Conservation (phyloP, 2,888 invertebrate genomes). For the Diabrotica balteata region DNA sequence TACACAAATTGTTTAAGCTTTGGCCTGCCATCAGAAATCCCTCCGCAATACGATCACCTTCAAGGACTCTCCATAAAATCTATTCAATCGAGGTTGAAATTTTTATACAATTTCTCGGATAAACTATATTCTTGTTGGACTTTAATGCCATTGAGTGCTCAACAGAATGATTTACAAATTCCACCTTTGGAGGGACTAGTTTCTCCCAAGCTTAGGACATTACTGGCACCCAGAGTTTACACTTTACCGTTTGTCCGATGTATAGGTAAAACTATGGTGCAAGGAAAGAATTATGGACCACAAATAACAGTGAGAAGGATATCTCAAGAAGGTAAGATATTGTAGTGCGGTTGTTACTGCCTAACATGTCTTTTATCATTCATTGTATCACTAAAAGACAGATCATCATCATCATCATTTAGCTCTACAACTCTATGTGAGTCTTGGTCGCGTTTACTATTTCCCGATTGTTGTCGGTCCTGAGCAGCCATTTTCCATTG, state of each 20-base stretch:
- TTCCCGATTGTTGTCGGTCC: too few relatives aligned
- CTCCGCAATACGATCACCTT: constrained; percentile 66
- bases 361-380: too few relatives aligned
- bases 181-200: constrained; percentile 59
- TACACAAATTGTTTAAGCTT: constrained; percentile 57
- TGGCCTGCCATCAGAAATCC: constrained; percentile 64
- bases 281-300: constrained; percentile 71
- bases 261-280: constrained; percentile 72
- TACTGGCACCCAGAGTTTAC: constrained; percentile 68
- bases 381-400: too few relatives aligned
- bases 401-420: too few relatives aligned
- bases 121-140: constrained; percentile 68
- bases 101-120: constrained; percentile 70
- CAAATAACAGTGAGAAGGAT: constrained; percentile 70
- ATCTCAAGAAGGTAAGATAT: constrained; percentile 62
- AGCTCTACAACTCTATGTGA: too few relatives aligned
- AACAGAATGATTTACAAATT: constrained; percentile 58
- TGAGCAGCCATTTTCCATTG: too few relatives aligned
- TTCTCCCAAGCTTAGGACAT: constrained; percentile 61
- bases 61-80: constrained; percentile 62
- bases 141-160: constrained; percentile 61
- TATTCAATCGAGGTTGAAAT: constrained; percentile 64
- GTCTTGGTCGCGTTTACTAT: too few relatives aligned
- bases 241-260: constrained; percentile 70
- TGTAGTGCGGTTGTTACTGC: too few relatives aligned